Percentiles rank a stretch among this genome's conserved stretches.
Evolutionary conservation across 2,113 vertebrate genomes (phyloP).

Genomic region (Salvelinus fontinalis): DNA sequence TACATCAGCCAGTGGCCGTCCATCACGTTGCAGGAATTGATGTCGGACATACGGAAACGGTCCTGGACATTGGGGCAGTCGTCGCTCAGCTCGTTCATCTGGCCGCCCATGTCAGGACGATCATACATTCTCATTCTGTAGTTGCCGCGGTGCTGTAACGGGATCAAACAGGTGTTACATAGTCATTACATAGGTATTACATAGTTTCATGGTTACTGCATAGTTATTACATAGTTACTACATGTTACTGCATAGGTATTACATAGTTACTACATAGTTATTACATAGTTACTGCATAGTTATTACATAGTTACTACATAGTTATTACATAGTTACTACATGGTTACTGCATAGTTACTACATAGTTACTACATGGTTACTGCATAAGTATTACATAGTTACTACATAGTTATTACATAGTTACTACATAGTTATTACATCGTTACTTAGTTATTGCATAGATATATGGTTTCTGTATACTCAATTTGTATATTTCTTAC

Average conservation of each 20-base stretch:
- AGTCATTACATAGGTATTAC: neutral
- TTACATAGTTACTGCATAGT: too few species aligned
- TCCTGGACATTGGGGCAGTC: constrained; percentile 52
- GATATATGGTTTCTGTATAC: neutral
- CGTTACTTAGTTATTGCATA: neutral
- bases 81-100: constrained; percentile 54
- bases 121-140: constrained; percentile 55
- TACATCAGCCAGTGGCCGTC: constrained; percentile 80
- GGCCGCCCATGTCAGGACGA: constrained; percentile 52
- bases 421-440: neutral
- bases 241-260: neutral
- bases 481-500: too few species aligned
- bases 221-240: too few species aligned
- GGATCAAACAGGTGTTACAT: neutral
- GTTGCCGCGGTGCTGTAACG: constrained; percentile 39
- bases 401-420: neutral
- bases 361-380: neutral
- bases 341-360: too few species aligned
- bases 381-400: too few species aligned
- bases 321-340: too few species aligned
- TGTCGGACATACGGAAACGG: constrained; percentile 8
- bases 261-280: neutral
- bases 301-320: too few species aligned
- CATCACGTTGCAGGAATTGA: constrained; percentile 66
- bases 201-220: neutral